Evolutionary conservation across 2,888 invertebrate species (phyloP), one percentile per base, ranked within the genome.

Genomic region (Euclidia mi): DNA sequence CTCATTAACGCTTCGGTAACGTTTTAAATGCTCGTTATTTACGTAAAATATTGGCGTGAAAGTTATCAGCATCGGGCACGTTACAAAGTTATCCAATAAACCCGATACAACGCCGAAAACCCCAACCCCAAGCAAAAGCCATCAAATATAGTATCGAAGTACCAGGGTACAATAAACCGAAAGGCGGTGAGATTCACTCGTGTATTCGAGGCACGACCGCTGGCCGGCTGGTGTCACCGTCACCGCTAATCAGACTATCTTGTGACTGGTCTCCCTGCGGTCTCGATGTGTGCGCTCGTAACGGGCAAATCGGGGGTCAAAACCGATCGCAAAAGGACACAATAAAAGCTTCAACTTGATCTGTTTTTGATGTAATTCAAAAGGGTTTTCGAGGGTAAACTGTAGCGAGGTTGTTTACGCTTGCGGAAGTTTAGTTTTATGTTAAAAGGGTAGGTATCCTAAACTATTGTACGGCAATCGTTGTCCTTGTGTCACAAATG

Each of bases 171-270:
- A 53, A 69, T 59, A 67, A 66, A 59, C 53, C 47, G 60, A 58
- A 75, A 68, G 60, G 60, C 71, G 65, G 67, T 37, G 3, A 14
- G 18, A 29, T 28, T 69, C 53, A 67, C 72, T 81, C 68, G 76
- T 46, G 66, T 78, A 85, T 85, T 84, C 83, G 76, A 62, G 57
- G 62, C 78, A 81, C 79, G 80, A 57, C 65, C 60, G 65, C 63
- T 62, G 53, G 63, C 62, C 65, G 66, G 68, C 69, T 71, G 74
- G 73, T 79, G 84, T 81, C 79, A 82, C 81, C 79, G 41, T 12
- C 74, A 78, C 86, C 82, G 81, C 85, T 88, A 89, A 90, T 89
- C 87, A 89, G 84, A 79, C 82, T 81, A 82, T 83, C 81, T 78
- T 81, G 81, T 83, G 82, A 82, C 80, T 51, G 48, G 31, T 14